Conservation (phyloP, 1,140 invertebrate species). For the Neodiprion lecontei region DNA sequence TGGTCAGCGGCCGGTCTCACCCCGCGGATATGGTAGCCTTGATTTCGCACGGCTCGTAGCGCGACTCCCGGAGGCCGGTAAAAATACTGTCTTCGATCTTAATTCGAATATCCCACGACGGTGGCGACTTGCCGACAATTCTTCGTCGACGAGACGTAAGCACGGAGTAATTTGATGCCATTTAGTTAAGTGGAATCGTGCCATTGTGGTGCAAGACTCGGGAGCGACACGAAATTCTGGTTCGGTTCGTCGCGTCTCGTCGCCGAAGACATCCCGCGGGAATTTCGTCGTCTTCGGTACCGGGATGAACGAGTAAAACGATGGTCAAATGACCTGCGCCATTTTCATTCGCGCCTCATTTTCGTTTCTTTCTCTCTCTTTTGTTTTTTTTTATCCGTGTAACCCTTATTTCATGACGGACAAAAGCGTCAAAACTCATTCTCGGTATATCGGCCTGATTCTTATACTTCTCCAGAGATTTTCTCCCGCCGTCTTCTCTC, state of each 20-base stretch:
- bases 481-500: neutral
- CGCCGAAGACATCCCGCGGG: neutral
- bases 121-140: neutral
- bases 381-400: too few species aligned
- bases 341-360: too few species aligned
- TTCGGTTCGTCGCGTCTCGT: neutral
- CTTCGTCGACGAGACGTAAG: neutral
- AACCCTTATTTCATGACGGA: neutral
- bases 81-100: too few species aligned
- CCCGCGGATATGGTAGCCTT: too few species aligned
- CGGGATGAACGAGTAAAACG: neutral
- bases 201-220: neutral
- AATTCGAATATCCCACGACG: too few species aligned
- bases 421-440: neutral
- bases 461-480: too few species aligned
- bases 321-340: too few species aligned
- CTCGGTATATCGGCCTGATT: neutral
- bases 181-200: constrained; percentile 7
- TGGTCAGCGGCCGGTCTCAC: too few species aligned
- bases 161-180: constrained; percentile 2
- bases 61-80: too few species aligned
- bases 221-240: neutral
- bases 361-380: too few species aligned
- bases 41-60: too few species aligned
- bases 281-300: neutral